These are phyloP conservation scores for Alloscopus bannaensis DNA, from an alignment of 2,888 invertebrate species.

Conservation along the genomic window DNA sequence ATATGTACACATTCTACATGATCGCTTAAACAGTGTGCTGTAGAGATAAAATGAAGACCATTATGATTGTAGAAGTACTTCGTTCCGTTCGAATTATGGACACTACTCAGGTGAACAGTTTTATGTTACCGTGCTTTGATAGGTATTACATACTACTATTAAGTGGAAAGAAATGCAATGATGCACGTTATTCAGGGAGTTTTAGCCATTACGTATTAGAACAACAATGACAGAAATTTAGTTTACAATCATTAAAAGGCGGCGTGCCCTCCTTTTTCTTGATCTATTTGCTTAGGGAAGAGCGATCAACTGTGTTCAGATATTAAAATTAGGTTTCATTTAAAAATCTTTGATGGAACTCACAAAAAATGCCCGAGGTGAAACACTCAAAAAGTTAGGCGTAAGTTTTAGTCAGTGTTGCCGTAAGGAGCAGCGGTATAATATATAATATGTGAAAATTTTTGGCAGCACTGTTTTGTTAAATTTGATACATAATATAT, in stretches of 20 bases:
- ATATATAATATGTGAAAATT: conserved; percentile 11
- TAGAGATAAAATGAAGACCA: conserved; percentile 3
- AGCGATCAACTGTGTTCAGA: too few species aligned
- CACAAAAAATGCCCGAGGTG: too few species aligned
- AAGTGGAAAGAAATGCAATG: conserved; percentile 7
- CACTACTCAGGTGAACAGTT: conserved; percentile 65
- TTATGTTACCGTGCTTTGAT: conserved; percentile 63
- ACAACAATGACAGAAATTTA: not conserved
- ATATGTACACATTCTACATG: conserved; percentile 6
- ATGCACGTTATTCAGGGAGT: conserved; percentile 59
- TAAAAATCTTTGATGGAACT: too few species aligned
- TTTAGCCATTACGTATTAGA: conserved; percentile 11
- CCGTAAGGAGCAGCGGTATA: too few species aligned
- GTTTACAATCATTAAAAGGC: too few species aligned
- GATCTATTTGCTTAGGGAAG: too few species aligned
- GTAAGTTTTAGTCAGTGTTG: too few species aligned
- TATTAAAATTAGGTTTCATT: too few species aligned
- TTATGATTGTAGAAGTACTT: conserved; percentile 16
- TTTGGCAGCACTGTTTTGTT: conserved; percentile 24
- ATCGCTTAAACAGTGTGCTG: conserved; percentile 13
- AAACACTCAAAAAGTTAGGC: too few species aligned
- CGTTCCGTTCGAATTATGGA: conserved; percentile 46
- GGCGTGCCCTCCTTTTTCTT: too few species aligned
- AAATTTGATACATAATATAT: not conserved
- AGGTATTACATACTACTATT: conserved; percentile 11